Evolutionary conservation across 2,797 vertebrate genomes (phyloP), one percentile per base, ranked within the genome.

Genomic region (Sebastolobus altivelis): DNA sequence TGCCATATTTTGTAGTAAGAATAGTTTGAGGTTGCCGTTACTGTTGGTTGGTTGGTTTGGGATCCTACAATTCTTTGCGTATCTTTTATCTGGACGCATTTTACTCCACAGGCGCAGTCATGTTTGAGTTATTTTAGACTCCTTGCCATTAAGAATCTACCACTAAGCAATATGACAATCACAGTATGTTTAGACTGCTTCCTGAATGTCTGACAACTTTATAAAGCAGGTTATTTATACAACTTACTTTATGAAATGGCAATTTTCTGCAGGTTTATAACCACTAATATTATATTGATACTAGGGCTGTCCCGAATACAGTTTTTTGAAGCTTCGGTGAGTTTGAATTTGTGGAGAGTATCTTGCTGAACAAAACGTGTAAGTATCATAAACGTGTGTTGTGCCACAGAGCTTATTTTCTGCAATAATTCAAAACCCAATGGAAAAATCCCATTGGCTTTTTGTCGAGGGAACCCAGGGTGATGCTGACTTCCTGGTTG

Each of bases 121-220:
- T 31, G 22, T 67, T 49, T 25, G 7, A 6, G 3, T 71, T 12
- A 61, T 58, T 66, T 33, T 46, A n/a, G 13, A 35, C 25, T 55
- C 33, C 20, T n/a, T 61, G 40, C 16, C 52, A 11, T 52, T 33
- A 67, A 54, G 4, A 65, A 52, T 38, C 20, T 58, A 80, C 46
- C 46, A 85, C 25, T 38, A 12, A 67, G n/a, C 46, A 56, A 71
- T 38, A 54, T 29, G 65, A 87, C 73, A 83, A 66, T 84, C 81
- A 72, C 16, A n/a, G 13, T 27, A 8, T 55, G 4, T 54, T 66
- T 12, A 55, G 0, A 58, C 14, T 25, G 8, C 16, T 35, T 55
- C 3, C 20, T 40, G 12, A 33, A 63, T 55, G n/a, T 62, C 25
- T 63, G 27, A 65, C n/a, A 65, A 4, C 63, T 31, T 22, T 8